Evolutionary conservation across 2,113 vertebrate genomes (phyloP), one percentile per base, ranked within the genome.

Genomic region (Oncorhynchus masou): DNA sequence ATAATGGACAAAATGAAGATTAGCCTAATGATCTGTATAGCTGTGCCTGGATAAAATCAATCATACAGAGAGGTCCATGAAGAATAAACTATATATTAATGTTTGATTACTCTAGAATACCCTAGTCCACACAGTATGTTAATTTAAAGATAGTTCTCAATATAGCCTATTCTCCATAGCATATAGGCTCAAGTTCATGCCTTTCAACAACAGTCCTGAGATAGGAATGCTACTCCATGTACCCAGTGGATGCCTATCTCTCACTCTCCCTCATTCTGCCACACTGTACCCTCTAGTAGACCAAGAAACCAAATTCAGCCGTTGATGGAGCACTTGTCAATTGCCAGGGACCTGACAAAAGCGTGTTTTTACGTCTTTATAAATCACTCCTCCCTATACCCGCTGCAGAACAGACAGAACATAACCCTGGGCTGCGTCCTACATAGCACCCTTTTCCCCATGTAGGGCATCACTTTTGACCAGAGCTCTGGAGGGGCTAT

Each of bases 251-350:
- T 67, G 65, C 24, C 65, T 27, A 67, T 67, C 65, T 67, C 27
- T 15, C 65, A 5, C 65, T 39, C 39, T 39, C 39, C 39, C 39
- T 45, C 39, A 12, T 2, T 45, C 39, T 29, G 25, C 65, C 11
- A 29, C 27, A 4, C 24, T 22, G 65, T 67, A 27, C 65, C 65
- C 87, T 88, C 83, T 82, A 74, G 78, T 86, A 86, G 87, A 89
- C 86, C 88, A 85, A 85, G 84, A 90, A 88, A 86, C 81, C 71
- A 77, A 82, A 79, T 83, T 78, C 81, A 79, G 81, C 73, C 76
- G 60, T 81, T 89, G 90, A 91, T 89, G 82, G 83, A 90, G 87
- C 71, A 71, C 81, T 85, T 86, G 88, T 89, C 90, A 81, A 76
- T 83, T 9, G 65, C 25, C 27, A 67, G 27, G 20, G 49, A 70